A percentile compares a stretch with the other conserved stretches of the same genome.
Conservation (phyloP, 2,113 vertebrate species). For the Silurus meridionalis region DNA sequence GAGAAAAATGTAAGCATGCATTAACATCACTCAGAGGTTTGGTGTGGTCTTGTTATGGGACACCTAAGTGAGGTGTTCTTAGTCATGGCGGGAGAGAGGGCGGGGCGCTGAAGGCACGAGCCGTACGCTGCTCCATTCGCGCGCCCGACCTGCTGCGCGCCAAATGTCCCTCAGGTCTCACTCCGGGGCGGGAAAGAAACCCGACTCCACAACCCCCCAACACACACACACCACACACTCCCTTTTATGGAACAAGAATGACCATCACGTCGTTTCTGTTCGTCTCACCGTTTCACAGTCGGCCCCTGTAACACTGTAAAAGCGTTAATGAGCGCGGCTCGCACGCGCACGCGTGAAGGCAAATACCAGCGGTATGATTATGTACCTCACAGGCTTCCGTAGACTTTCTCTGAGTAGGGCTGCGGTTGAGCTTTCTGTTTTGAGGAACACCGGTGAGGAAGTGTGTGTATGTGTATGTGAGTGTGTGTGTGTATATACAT, state of each 20-base stretch:
- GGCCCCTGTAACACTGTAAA: neutral
- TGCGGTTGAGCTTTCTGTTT: constrained; percentile 55
- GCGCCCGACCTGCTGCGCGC: neutral
- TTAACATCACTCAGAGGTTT: neutral
- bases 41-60: neutral
- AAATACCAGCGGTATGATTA: neutral
- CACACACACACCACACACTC: neutral
- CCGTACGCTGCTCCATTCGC: neutral
- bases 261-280: neutral
- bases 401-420: constrained; percentile 61
- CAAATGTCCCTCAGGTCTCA: neutral
- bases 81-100: neutral
- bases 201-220: neutral
- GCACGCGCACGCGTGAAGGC: neutral
- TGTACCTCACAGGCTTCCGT: constrained; percentile 71
- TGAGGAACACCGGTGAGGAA: constrained; percentile 63
- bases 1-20: neutral
- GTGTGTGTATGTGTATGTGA: constrained; percentile 26
- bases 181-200: neutral
- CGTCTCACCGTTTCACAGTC: too few relatives aligned
- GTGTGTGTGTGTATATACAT: neutral
- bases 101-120: constrained; percentile 16
- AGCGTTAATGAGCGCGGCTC: neutral
- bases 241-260: neutral
- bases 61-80: neutral